Evolutionary conservation across 2,888 invertebrate genomes (phyloP).

Genomic region (Plebejus melissa): DNA sequence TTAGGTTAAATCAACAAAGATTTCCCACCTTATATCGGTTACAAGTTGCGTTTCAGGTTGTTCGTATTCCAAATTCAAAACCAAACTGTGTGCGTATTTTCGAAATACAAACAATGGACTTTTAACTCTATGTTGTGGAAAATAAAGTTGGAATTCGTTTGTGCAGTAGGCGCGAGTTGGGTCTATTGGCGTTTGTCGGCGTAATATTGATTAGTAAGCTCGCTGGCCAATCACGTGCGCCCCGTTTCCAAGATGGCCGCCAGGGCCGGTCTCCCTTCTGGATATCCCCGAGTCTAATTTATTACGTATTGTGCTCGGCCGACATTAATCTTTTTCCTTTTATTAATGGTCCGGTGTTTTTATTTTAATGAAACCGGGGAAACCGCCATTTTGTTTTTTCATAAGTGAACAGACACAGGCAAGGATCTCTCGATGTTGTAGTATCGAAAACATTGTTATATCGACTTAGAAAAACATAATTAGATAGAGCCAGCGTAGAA

Average conservation of each 20-base stretch:
- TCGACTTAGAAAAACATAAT: not conserved
- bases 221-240: slow-evolving; percentile 60
- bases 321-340: slow-evolving; percentile 77
- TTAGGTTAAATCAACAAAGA: slow-evolving; percentile 23
- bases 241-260: slow-evolving; percentile 60
- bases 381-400: slow-evolving; percentile 59
- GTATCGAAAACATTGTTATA: not conserved
- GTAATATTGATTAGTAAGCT: slow-evolving; percentile 65
- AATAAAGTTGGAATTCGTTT: slow-evolving; percentile 31
- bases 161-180: slow-evolving; percentile 30
- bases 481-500: not conserved
- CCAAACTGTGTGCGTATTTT: not conserved
- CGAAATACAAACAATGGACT: not conserved
- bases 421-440: not conserved
- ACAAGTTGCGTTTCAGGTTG: slow-evolving; percentile 16
- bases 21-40: slow-evolving; percentile 26
- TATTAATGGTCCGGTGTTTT: slow-evolving; percentile 73
- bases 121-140: not conserved
- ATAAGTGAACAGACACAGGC: slow-evolving; percentile 27
- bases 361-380: slow-evolving; percentile 72
- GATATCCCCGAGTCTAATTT: slow-evolving; percentile 67
- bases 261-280: slow-evolving; percentile 61
- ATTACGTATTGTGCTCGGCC: slow-evolving; percentile 69
- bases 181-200: slow-evolving; percentile 39
- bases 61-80: slow-evolving; percentile 6